Percentiles rank a stretch among this genome's conserved stretches.
phyloP scores from a whole-genome alignment of 2,113 vertebrate genomes.

The Phalacrocorax carbo region DNA sequence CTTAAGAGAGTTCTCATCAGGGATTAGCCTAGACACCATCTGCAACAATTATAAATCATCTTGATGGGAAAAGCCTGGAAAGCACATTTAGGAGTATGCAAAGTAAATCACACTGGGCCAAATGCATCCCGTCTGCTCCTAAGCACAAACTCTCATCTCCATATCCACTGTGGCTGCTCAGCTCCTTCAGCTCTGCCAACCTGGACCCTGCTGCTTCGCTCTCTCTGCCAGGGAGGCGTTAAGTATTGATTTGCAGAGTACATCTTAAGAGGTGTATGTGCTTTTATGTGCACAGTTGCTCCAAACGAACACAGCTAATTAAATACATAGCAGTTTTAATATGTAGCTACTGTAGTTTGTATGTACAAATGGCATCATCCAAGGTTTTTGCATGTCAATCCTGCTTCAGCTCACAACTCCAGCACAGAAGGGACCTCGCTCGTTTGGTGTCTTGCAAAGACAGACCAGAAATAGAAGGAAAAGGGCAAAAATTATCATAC shows the following conservation, averaged over 20 bases:
- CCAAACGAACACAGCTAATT: not conserved
- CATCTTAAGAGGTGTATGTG: not conserved
- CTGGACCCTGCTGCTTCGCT: not conserved
- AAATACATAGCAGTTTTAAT: not conserved
- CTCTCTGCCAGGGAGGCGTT: not conserved
- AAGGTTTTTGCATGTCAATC: not conserved
- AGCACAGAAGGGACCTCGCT: not conserved
- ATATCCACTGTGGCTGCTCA: not conserved
- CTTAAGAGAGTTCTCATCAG: not conserved
- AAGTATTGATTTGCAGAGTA: not conserved
- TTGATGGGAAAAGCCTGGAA: not conserved
- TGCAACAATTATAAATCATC: constrained; percentile 46
- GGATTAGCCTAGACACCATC: not conserved
- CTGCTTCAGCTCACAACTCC: not conserved
- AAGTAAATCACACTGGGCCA: not conserved
- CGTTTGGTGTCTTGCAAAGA: not conserved
- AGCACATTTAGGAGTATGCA: not conserved
- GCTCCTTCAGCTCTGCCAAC: not conserved
- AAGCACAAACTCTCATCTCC: not conserved
- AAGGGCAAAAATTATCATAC: not conserved
- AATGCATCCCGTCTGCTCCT: not conserved
- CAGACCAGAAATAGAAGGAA: not conserved
- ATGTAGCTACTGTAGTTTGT: not conserved
- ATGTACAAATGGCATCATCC: not conserved
- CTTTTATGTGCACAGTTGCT: not conserved